Evolutionary conservation across 2,113 vertebrate genomes (phyloP), one percentile per base, ranked within the genome.

Genomic region (Lontra canadensis): DNA sequence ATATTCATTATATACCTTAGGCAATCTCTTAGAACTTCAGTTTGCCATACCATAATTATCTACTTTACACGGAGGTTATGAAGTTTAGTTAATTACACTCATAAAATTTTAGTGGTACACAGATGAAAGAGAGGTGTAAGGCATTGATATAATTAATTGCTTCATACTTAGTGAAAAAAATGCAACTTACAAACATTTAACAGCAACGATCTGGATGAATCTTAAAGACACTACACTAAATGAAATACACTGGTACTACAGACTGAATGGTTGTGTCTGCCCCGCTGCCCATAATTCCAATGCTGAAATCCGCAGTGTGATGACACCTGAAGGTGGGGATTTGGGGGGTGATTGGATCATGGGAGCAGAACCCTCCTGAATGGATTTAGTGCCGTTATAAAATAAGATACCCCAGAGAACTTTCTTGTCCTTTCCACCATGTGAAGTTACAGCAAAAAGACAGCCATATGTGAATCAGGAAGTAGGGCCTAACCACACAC

Each of bases 41-140:
- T 78, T 88, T 94, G 82, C 36, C 82, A 92, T 55, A 49, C 78
- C 34, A 57, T 96, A 98, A 97, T 97, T 96, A 96, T 44, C 18
- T 78, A 73, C 95, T 97, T 97, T 94, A 96, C 17, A 96, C 42
- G 26, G n/a, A 95, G 88, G 92, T 42, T 97, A 42, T 92, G 39
- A 93, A 93, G 36, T 96, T 96, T 73, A 90, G 31, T 69, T 98
- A 96, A 96, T 83, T 95, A 89, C 52, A 69, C 80, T 96, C 90
- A 92, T 88, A 96, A 95, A 92, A 52, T 26, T 81, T 93, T 96
- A 96, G 79, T 96, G 61, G 73, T 69, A 83, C 44, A 92, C 12
- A 88, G 82, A 98, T 97, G 44, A 97, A 97, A 97, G 89, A 80
- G 65, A 73, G 6, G 26, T 94, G 1, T 39, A 76, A 61, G 71